Percentiles rank a stretch among this genome's conserved stretches.
Evolutionary conservation across 1,140 invertebrate species (phyloP).

Genomic region (Babylonia areolata): DNA sequence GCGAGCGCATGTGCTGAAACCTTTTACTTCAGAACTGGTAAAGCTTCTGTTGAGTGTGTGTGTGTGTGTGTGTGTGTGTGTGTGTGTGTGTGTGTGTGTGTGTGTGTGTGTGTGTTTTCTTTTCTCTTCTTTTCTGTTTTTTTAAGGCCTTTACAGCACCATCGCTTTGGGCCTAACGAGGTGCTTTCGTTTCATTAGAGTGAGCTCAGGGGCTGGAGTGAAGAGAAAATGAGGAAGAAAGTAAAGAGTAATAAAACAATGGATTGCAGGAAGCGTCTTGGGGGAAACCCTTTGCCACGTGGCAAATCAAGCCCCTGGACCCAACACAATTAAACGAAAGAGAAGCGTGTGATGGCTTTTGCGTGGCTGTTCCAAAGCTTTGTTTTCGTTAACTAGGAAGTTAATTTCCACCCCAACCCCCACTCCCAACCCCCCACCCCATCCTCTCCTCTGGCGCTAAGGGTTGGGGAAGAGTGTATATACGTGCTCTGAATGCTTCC

Average conservation of each 20-base stretch:
- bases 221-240: not conserved
- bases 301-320: slow-evolving; percentile 1
- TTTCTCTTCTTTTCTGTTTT: not conserved
- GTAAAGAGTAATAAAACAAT: not conserved
- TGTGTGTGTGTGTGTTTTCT: not conserved
- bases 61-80: no score
- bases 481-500: not conserved
- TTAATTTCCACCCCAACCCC: not conserved
- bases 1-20: not conserved
- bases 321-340: not conserved
- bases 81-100: no score
- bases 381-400: slow-evolving; percentile 4
- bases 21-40: not conserved
- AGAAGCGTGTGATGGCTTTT: not conserved
- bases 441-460: not conserved
- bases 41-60: no score
- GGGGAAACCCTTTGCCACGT: not conserved
- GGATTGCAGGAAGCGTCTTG: not conserved
- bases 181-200: not conserved
- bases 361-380: not conserved
- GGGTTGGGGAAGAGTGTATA: not conserved
- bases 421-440: no score
- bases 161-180: not conserved
- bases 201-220: not conserved
- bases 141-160: not conserved